These are phyloP conservation scores for Sarcophaga carnaria DNA, from an alignment of 2,888 invertebrate species.

Conservation along the genomic window DNA sequence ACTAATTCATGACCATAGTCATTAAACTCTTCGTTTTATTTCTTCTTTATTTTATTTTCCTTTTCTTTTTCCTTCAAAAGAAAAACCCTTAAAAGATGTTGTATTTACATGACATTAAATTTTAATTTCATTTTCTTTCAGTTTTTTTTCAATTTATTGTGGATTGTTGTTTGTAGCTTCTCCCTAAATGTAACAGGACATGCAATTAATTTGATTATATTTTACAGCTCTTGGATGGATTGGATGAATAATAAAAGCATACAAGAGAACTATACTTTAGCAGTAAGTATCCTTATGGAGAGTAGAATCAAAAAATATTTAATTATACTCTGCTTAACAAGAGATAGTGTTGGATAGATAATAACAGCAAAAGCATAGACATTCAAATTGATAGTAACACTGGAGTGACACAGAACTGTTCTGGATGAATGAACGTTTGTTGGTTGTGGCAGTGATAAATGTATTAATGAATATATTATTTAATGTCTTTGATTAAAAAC, in stretches of 20 bases:
- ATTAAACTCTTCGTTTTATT: background rate
- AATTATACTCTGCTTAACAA: slow-evolving; percentile 56
- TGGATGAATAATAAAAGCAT: slow-evolving; percentile 4
- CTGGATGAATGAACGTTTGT: background rate
- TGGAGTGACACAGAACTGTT: background rate
- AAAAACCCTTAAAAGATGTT: background rate
- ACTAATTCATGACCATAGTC: background rate
- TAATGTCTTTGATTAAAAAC: background rate
- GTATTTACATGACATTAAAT: slow-evolving; percentile 8
- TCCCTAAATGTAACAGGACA: slow-evolving; percentile 33
- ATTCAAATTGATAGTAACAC: background rate
- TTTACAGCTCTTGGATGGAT: slow-evolving; percentile 33
- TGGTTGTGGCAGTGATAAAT: slow-evolving; percentile 56
- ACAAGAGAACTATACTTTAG: background rate
- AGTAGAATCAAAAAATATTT: slow-evolving; percentile 59
- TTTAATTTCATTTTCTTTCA: slow-evolving; percentile 35
- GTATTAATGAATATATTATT: slow-evolving; percentile 57
- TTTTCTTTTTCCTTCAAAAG: no score
- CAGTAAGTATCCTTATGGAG: slow-evolving; percentile 5
- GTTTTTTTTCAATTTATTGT: background rate
- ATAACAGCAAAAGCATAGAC: background rate
- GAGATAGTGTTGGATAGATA: slow-evolving; percentile 18
- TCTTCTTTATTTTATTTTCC: background rate
- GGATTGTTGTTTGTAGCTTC: background rate
- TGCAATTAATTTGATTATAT: slow-evolving; percentile 63